Evolutionary conservation across 2,888 invertebrate species (phyloP).

Genomic region (Caenorhabditis sinica): DNA sequence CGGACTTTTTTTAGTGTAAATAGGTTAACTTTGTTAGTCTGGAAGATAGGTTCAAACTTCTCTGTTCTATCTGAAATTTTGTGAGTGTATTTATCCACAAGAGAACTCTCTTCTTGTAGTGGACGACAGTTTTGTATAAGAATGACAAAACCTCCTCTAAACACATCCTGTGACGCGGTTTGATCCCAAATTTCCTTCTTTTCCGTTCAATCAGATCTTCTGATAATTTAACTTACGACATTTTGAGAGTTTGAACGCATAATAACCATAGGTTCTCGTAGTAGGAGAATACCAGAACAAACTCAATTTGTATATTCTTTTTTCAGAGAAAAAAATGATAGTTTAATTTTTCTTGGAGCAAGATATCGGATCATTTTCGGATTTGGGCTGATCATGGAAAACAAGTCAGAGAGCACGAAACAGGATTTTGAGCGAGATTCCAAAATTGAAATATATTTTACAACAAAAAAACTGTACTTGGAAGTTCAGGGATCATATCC

Average conservation of each 20-base stretch:
- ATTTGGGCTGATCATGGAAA: slow-evolving; percentile 3
- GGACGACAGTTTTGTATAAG: too few species aligned
- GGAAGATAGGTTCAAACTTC: too few species aligned
- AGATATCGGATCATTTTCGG: slow-evolving; percentile 16
- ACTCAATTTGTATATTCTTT: slow-evolving; percentile 1
- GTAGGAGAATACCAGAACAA: neutral
- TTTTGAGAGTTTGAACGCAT: slow-evolving; percentile 10
- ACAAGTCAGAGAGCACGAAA: slow-evolving; percentile 9
- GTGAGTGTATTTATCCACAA: too few species aligned
- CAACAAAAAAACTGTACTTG: neutral
- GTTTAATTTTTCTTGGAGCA: neutral
- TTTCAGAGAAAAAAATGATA: neutral
- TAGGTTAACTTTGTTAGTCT: too few species aligned
- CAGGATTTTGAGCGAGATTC: neutral
- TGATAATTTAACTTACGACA: neutral
- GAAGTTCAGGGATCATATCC: neutral
- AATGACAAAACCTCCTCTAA: too few species aligned
- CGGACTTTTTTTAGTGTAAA: too few species aligned
- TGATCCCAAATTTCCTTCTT: neutral
- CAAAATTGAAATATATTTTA: too few species aligned
- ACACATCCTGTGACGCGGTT: too few species aligned
- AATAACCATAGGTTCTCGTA: neutral
- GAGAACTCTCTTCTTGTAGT: too few species aligned
- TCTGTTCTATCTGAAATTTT: too few species aligned
- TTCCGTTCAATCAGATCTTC: too few species aligned